These are phyloP conservation scores for Xiphophorus birchmanni DNA, from an alignment of 2,797 vertebrate species.

Conservation along the genomic window DNA sequence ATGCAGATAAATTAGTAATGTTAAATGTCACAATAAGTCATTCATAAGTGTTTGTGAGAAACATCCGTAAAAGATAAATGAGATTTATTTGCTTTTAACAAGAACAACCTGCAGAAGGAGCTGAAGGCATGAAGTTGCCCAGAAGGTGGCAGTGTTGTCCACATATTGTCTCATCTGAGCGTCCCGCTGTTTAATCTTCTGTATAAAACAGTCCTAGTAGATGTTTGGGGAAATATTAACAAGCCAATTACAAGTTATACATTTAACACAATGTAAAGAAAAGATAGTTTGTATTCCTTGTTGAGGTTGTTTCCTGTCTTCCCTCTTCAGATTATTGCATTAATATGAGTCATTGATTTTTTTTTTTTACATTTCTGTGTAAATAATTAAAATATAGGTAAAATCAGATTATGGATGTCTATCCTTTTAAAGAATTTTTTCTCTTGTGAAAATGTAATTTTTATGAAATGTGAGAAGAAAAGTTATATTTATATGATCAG, in stretches of 20 bases:
- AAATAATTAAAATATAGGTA: neutral
- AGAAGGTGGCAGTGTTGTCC: constrained; percentile 43
- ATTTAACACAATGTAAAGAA: neutral
- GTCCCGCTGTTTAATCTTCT: neutral
- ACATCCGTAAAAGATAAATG: neutral
- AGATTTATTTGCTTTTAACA: neutral
- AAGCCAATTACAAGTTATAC: neutral
- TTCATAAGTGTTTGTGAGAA: neutral
- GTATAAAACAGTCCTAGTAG: neutral
- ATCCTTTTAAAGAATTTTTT: neutral
- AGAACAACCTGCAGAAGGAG: neutral
- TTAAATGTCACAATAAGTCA: neutral
- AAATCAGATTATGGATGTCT: neutral
- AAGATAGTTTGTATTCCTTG: neutral
- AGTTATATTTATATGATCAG: neutral
- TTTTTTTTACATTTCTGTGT: neutral
- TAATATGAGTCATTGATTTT: neutral
- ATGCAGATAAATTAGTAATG: neutral
- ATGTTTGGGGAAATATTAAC: neutral
- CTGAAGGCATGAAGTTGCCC: constrained; percentile 15
- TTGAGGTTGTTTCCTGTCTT: neutral
- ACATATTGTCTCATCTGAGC: neutral
- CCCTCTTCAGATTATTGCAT: too few relatives aligned
- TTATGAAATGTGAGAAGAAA: neutral
- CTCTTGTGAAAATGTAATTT: neutral